Conservation (phyloP, 1,140 invertebrate species). For the Eufriesea mexicana region DNA sequence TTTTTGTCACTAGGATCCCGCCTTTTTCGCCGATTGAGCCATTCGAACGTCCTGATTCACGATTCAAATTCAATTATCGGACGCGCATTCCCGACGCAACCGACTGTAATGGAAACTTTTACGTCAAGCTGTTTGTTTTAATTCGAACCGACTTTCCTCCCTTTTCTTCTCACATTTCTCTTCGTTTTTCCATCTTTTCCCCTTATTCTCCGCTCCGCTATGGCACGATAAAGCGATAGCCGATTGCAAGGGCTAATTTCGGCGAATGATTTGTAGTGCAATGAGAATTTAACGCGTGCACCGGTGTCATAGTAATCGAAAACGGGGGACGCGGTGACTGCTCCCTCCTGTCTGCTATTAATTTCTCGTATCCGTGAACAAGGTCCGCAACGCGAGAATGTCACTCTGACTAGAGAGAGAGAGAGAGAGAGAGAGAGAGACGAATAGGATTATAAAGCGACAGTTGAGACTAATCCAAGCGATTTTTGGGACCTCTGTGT, state of each 20-base stretch:
- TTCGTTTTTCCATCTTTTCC: neutral
- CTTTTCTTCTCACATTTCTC: neutral
- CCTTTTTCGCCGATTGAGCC: conserved; percentile 21
- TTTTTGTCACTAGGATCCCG: neutral
- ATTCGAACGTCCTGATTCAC: conserved; percentile 23
- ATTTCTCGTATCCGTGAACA: too few species aligned
- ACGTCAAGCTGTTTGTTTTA: conserved; percentile 30
- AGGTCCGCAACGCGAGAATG: too few species aligned
- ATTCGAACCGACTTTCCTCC: neutral
- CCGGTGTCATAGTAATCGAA: neutral
- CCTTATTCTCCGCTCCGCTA: neutral
- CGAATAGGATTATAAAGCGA: too few species aligned
- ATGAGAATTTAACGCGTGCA: neutral
- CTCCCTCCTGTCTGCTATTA: too few species aligned
- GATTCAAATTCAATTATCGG: conserved; percentile 51
- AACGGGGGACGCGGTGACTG: neutral
- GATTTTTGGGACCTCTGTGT: too few species aligned
- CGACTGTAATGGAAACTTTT: conserved; percentile 26
- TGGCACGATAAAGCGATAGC: conserved; percentile 8
- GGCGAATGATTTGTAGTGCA: conserved; percentile 5
- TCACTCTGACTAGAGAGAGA: too few species aligned
- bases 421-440: too few species aligned
- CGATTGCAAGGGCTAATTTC: conserved; percentile 10
- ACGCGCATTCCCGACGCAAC: conserved; percentile 33
- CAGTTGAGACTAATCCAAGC: too few species aligned